Evolutionary conservation across 2,797 vertebrate genomes (phyloP), one percentile per base, ranked within the genome.

Genomic region (Cygnus olor): DNA sequence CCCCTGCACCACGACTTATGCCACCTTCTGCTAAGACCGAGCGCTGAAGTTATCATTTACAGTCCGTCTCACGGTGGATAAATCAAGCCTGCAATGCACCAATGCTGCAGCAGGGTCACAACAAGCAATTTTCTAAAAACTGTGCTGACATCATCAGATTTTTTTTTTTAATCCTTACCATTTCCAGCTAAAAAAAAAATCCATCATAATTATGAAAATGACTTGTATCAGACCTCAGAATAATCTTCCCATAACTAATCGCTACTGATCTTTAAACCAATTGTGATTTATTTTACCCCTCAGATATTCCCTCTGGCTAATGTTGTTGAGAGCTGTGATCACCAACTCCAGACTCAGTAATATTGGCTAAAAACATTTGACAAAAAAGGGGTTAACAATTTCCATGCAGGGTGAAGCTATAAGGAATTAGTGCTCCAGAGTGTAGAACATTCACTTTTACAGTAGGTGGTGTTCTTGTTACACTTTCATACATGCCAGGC

Each of bases 381-480:
- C 94, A 89, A 87, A 92, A 91, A 95, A 97, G 91, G 97, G 93
- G 97, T 97, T 98, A 98, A 98, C 10, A 61, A 74, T 89, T 78
- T 95, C 92, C 56, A 85, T 80, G 94, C 92, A 94, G 94, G 71
- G 64, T 97, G 94, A 96, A 97, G 95, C 96, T 91, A 96, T 69
- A 66, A 96, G 96, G 97, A 97, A 96, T 90, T 96, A 96, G 93
- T 92, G 89, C 94, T 96, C 61, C 4, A 40, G 89, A 98, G 98
- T 98, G 98, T 97, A 98, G 97, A 98, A 97, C 97, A 95, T 98
- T 97, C 96, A 49, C 96, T 98, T 97, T 98, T 98, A 98, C 98
- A 97, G 98, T 98, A 98, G 98, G 98, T 98, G 98, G 98, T 98
- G 98, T 98, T 98, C 98, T 98, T 98, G 97, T 98, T 98, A 98